Percentiles rank a stretch among this genome's conserved stretches.
These are phyloP conservation scores for Drosophila tani DNA, from an alignment of 1,140 invertebrate species.

Conservation along the genomic window DNA sequence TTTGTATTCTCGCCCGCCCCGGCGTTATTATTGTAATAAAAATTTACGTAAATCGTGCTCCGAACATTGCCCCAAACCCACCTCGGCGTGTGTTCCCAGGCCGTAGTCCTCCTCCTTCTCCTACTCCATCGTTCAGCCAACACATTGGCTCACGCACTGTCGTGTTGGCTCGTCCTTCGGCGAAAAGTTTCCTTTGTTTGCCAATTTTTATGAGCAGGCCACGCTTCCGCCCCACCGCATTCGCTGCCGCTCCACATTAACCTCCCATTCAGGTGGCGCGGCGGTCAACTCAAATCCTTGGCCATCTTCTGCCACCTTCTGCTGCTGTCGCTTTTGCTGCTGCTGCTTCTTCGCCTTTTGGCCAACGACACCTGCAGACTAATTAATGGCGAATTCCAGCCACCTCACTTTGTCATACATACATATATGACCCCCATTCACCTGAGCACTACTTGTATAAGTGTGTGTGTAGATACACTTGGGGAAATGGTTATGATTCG, in stretches of 20 bases:
- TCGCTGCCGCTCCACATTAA: constrained; percentile 18
- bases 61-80: constrained; percentile 29
- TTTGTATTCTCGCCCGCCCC: constrained; percentile 43
- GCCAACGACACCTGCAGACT: constrained; percentile 68
- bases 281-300: constrained; percentile 40
- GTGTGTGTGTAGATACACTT: background rate
- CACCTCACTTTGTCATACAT: constrained; percentile 22
- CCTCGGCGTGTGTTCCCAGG: constrained; percentile 3
- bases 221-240: constrained; percentile 24
- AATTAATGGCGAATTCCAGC: constrained; percentile 73
- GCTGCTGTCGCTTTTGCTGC: background rate
- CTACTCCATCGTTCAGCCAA: background rate
- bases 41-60: constrained; percentile 74
- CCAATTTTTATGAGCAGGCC: constrained; percentile 74
- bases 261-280: constrained; percentile 12
- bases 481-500: background rate
- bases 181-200: constrained; percentile 76
- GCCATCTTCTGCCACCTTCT: constrained; percentile 25
- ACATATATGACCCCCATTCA: constrained; percentile 19
- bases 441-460: background rate
- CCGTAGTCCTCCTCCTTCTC: background rate
- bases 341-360: constrained; percentile 13
- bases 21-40: constrained; percentile 72
- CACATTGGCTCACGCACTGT: constrained; percentile 65
- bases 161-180: constrained; percentile 57